phyloP scores from a whole-genome alignment of 2,113 vertebrate species.

The Lepidothrix coronata region DNA sequence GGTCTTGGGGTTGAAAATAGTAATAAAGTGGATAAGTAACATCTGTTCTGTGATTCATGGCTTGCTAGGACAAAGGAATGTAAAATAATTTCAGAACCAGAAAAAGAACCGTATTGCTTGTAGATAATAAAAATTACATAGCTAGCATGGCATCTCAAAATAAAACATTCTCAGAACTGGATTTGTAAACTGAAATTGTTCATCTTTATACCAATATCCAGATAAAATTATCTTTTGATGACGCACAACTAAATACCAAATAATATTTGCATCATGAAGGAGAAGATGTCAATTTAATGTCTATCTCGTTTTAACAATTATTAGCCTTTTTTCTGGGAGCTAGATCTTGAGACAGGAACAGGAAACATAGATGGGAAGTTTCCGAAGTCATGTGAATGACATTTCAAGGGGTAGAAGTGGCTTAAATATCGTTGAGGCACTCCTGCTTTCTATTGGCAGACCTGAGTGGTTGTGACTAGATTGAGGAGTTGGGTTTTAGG shows the following conservation, averaged over 20 bases:
- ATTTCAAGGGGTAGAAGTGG: neutral
- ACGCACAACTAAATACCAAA: neutral
- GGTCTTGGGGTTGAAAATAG: neutral
- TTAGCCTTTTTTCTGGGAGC: neutral
- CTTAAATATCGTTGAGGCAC: neutral
- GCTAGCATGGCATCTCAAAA: neutral
- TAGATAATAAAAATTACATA: neutral
- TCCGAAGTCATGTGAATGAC: neutral
- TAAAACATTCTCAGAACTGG: neutral
- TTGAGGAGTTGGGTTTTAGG: too few species aligned
- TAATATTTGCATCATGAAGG: neutral
- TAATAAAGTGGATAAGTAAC: neutral
- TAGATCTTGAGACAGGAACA: neutral
- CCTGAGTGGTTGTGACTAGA: accelerated
- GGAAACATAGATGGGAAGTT: neutral
- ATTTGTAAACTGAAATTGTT: neutral
- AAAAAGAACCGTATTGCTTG: neutral
- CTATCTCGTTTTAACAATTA: neutral
- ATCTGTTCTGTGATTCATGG: neutral
- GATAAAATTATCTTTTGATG: neutral
- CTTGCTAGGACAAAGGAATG: neutral
- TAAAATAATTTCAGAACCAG: neutral
- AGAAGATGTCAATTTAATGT: neutral
- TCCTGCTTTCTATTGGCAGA: neutral
- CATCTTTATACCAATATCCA: neutral